A percentile compares a stretch with the other conserved stretches of the same genome.
These are phyloP conservation scores for Drosophila micromelanica DNA, from an alignment of 1,140 invertebrate genomes.

Conservation along the genomic window DNA sequence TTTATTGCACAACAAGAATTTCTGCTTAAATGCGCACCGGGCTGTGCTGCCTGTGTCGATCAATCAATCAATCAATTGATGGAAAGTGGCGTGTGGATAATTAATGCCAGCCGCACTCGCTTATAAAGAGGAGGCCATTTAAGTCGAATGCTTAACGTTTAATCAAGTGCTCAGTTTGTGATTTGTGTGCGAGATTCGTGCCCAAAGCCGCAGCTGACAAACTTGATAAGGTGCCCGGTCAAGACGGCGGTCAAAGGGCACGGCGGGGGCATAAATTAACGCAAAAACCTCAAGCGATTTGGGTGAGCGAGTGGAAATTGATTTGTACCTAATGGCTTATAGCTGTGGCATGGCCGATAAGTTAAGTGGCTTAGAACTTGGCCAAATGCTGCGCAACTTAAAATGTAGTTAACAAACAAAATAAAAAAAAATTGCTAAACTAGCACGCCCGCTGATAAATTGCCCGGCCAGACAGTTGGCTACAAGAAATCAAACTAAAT, in stretches of 20 bases:
- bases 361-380: conserved; percentile 57
- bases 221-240: conserved; percentile 10
- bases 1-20: neutral
- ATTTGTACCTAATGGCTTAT: conserved; percentile 41
- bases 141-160: conserved; percentile 36
- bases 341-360: conserved; percentile 22
- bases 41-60: conserved; percentile 13
- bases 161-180: conserved; percentile 49
- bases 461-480: conserved; percentile 14
- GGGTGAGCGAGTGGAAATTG: conserved; percentile 31
- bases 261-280: conserved; percentile 39
- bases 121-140: conserved; percentile 31
- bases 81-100: conserved; percentile 26
- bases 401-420: conserved; percentile 51
- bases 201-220: conserved; percentile 46
- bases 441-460: conserved; percentile 48
- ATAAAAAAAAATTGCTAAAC: conserved; percentile 26
- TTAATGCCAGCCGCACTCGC: conserved; percentile 32
- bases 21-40: neutral
- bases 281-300: conserved; percentile 32
- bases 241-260: neutral
- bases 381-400: conserved; percentile 53
- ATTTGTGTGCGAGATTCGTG: conserved; percentile 46
- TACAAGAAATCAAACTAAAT: conserved; percentile 57
- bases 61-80: conserved; percentile 34